Percentiles rank a stretch among this genome's conserved stretches.
phyloP scores from a whole-genome alignment of 2,113 vertebrate genomes.

The Macaca nemestrina region DNA sequence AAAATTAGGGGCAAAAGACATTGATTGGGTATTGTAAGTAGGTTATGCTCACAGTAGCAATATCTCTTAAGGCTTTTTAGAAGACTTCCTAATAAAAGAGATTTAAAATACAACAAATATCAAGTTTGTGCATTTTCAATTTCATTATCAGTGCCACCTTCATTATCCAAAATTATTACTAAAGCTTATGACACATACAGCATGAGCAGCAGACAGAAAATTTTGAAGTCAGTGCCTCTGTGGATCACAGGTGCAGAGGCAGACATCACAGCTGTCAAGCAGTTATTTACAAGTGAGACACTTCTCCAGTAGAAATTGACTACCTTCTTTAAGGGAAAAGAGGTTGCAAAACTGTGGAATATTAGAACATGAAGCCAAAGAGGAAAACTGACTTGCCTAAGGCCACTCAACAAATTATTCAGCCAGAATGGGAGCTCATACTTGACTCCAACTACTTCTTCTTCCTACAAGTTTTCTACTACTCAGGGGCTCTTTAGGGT shows the following conservation, averaged over 20 bases:
- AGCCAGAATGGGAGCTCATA: conserved; percentile 1
- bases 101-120: conserved; percentile 41
- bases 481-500: background rate
- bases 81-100: background rate
- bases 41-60: background rate
- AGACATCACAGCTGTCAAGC: background rate
- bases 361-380: background rate
- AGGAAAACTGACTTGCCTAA: background rate
- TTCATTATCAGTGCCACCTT: background rate
- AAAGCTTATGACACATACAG: background rate
- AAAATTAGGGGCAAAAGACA: background rate
- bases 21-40: background rate
- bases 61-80: conserved; percentile 7
- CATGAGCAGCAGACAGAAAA: background rate
- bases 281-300: background rate
- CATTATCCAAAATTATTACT: background rate
- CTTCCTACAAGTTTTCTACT: background rate
- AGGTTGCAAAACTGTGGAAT: background rate
- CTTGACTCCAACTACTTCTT: background rate
- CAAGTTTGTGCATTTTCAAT: background rate
- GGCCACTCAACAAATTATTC: background rate
- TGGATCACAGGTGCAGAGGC: background rate
- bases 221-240: background rate
- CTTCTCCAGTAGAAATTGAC: background rate
- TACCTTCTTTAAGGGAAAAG: background rate